Evolutionary conservation across 2,888 invertebrate species (phyloP), one percentile per base, ranked within the genome.

Genomic region (Nephrotoma guestfalica): DNA sequence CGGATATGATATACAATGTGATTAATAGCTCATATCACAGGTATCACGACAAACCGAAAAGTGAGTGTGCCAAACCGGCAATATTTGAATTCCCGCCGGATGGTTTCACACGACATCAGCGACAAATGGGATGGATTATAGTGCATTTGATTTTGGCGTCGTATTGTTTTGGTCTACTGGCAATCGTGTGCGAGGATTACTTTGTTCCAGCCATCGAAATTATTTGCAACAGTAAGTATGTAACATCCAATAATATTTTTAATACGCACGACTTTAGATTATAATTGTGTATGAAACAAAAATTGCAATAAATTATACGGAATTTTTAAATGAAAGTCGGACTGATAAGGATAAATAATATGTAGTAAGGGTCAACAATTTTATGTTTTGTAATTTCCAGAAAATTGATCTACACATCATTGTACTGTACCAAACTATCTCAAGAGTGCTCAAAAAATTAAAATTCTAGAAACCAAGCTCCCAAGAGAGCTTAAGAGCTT

Each of bases 181-280:
- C 96, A 6, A 93, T 95, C 83, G 94, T 96, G 11, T 97, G 97
- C 90, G 97, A 97, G 90, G 96, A 96, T 89, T 97, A 96, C 91
- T 97, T 97, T 90, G 96, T 97, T n/a, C 96, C 97, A 0, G 94
- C 96, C 43, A 95, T 97, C 88, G 96, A 96, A 90, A 93, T 93
- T 88, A 95, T 97, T 89, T 96, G 96, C 90, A 94, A 94, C 89
- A 94, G 97, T 97, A 91, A 94, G 95, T 94, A 88, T 47, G 13
- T 30, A 30, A 30, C 30, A 30, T 30, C 30, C 2, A 30, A 30
- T 30, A 30, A 30, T 30, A 30, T 30, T 30, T 30, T 30, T 30
- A 30, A 30, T 30, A 30, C 30, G 30, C 0, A 0, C 2, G 30
- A 30, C 2, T 9, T 15, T 0, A 57, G n/a, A 57, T 6, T 9